Base-by-base conservation (phyloP, 1,140 invertebrate species). In the Bombyx mandarina region DNA sequence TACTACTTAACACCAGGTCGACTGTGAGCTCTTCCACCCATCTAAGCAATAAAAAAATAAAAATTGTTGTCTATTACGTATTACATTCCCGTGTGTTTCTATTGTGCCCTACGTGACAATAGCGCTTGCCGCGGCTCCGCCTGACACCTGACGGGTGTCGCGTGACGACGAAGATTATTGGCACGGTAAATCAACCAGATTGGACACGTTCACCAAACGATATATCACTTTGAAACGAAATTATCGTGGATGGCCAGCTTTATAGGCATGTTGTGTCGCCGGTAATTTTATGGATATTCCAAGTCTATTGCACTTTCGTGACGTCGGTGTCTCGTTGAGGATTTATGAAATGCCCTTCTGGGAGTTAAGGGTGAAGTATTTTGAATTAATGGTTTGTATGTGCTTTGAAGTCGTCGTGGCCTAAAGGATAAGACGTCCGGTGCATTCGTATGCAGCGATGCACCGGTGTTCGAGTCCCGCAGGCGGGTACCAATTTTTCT, bases 111-210 rank as follows among this genome's bases (percentile, higher is more conserved):
- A 71, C 70, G 65, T 71, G 72, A 75, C 75, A 70, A 73, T 67
- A 60, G 61, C 66, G 53, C 26, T 46, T 35, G 22, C 46, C 55
- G 56, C 60, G 51, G 43, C 54, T 55, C 5, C 62, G 60, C 57
- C 58, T 62, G 68, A 67, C 68, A 76, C 73, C 71, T 76, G 68
- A 73, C 65, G 67, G 63, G 61, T 65, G 66, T 67, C 60, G 66
- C 67, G 67, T 72, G 67, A 77, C 69, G 65, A 60, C 57, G 57
- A 51, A 75, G 67, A 79, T 77, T 77, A 78, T 78, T 81, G 75
- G 63, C 66, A 54, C 69, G 63, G 68, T 81, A 78, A 78, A 79
- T 78, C 78, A 78, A 65, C 58, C 60, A 75, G 69, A 78, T 77
- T 78, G 78, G 72, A 78, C 70, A 66, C 73, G 69, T 68, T 70